Base-by-base conservation (phyloP, 2,888 invertebrate genomes). In the Amblyteles armatorius region DNA sequence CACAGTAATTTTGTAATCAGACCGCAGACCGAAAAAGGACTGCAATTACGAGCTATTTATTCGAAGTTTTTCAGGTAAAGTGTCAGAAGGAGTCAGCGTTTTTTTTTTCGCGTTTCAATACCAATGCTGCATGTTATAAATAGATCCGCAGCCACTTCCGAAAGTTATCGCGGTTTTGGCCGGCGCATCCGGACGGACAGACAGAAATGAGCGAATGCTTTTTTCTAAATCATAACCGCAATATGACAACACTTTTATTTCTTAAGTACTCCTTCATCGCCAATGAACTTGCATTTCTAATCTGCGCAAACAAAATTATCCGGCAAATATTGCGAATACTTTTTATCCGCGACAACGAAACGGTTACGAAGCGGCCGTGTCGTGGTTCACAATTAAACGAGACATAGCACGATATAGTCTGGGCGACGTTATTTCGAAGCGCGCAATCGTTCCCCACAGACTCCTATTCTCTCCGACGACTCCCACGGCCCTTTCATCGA, bases 371-470 rank as follows among this genome's bases (percentile, higher is more conserved):
- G 48, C 13, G 33, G 74, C 48, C 16, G 71, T 77, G 55, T 67
- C 65, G 71, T 65, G 48, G 57, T 68, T 80, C 44, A 69, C 78
- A 73, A 60, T 73, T 60, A 69, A 72, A 79, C 68, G 52, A 83
- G 55, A 76, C 63, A 65, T 76, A 76, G 55, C 63, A 16, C 22
- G 26, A 36, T 57, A 48, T 48, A 57, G 6, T 22, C 13, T 11
- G 36, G 22, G 69, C 40, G 55, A 13, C 44, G 33, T 48, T 69
- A 33, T 79, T 83, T 57, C 63, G 52, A 83, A 73, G 76, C 76
- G 76, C 76, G 79, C 80, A 57, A 83, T 77, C 80, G 79, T 72
- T 76, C 83, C 80, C 83, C 57, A 26, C 80, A 72, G 83, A 83
- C 76, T 79, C 50, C 79, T 72, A 76, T 83, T 83, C 83, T 80